Conservation (phyloP, 35 echinoderm and acorn worm genomes). For the Nesometra sesokonis region DNA sequence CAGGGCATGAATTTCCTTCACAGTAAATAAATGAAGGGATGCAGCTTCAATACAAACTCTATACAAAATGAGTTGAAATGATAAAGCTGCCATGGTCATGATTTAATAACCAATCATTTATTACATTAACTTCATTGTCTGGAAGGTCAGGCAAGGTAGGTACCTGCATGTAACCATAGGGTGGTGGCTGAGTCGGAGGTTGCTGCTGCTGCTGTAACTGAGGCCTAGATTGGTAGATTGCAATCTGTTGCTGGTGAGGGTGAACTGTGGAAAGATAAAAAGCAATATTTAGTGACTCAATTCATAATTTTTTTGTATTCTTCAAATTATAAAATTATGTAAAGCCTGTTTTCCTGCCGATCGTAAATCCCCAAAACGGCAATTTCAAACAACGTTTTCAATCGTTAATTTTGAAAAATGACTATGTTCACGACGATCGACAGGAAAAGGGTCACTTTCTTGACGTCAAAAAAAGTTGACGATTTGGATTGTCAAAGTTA, state of each 20-base stretch:
- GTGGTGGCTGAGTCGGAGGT: conserved; percentile 26
- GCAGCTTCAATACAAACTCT: too few relatives aligned
- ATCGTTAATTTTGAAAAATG: too few relatives aligned
- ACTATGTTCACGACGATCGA: too few relatives aligned
- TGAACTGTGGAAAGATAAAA: not conserved
- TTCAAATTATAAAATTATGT: not conserved
- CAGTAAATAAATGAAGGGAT: too few relatives aligned
- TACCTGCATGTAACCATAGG: conserved; percentile 22
- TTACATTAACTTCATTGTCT: not conserved
- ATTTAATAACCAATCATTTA: not conserved
- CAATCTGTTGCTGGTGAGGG: conserved; percentile 36
- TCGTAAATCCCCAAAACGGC: too few relatives aligned
- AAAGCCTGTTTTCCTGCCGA: too few relatives aligned
- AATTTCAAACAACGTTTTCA: too few relatives aligned
- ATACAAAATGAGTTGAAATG: not conserved
- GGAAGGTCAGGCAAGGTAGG: not conserved
- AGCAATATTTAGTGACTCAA: not conserved
- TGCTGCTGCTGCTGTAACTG: conserved; percentile 7
- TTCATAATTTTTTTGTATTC: not conserved
- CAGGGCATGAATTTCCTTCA: too few relatives aligned
- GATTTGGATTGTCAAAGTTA: too few relatives aligned
- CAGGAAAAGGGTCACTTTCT: too few relatives aligned
- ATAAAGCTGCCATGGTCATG: not conserved
- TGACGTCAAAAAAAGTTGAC: too few relatives aligned
- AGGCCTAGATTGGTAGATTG: conserved; percentile 37